phyloP scores from a whole-genome alignment of 2,797 vertebrate species.

The Pygocentrus nattereri region DNA sequence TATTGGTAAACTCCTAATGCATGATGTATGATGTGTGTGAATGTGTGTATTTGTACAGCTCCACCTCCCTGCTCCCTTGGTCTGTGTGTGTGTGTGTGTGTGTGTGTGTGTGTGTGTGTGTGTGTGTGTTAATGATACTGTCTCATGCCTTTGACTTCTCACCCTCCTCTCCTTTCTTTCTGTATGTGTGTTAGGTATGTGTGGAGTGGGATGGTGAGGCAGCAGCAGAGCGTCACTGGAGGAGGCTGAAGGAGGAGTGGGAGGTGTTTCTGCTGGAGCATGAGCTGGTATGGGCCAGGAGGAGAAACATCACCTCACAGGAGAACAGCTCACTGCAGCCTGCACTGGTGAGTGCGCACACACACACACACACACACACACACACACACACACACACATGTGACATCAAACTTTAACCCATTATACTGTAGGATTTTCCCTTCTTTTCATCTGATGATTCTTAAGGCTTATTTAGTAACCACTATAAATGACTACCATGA shows the following conservation, averaged over 20 bases:
- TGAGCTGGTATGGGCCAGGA: constrained; percentile 56
- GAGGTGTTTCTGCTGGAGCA: constrained; percentile 62
- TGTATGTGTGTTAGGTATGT: constrained; percentile 54
- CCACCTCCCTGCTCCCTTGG: neutral
- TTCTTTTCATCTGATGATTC: too few relatives aligned
- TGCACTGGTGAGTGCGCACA: constrained; percentile 49
- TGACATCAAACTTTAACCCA: neutral
- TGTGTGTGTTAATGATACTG: constrained; percentile 17
- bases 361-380: neutral
- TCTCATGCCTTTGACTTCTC: constrained; percentile 14
- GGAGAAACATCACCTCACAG: constrained; percentile 30
- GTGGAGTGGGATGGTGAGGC: constrained; percentile 59
- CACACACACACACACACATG: neutral
- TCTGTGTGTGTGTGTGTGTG: constrained; percentile 10
- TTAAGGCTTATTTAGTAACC: too few relatives aligned
- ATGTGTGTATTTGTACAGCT: constrained; percentile 40
- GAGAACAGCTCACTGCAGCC: constrained; percentile 52
- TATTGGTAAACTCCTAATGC: too few relatives aligned
- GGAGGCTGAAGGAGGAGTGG: constrained; percentile 56
- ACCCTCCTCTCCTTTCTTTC: constrained; percentile 13
- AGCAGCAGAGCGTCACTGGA: constrained; percentile 55
- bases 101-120: constrained; percentile 11
- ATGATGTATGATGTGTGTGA: constrained; percentile 19
- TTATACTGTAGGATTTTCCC: too few relatives aligned
- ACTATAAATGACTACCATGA: too few relatives aligned